Percentiles rank a stretch among this genome's conserved stretches.
Evolutionary conservation across 2,888 invertebrate species (phyloP).

Genomic region (Pammene fasciana): DNA sequence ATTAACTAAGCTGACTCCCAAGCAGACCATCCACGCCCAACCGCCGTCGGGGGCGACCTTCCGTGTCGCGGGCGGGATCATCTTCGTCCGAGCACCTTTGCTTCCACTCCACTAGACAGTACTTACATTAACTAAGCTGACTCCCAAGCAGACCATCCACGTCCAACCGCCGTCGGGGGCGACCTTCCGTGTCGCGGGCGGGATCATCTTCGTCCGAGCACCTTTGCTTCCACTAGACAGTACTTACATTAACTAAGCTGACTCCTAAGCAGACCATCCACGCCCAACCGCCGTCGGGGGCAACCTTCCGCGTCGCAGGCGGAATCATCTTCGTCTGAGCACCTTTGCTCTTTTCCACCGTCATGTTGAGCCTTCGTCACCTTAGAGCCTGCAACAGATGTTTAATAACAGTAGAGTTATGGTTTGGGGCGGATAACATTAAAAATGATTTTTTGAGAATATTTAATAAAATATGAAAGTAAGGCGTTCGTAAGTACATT

Average conservation of each 20-base stretch:
- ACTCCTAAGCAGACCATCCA: conserved; percentile 94
- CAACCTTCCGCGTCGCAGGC: conserved; percentile 85
- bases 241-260: conserved; percentile 92
- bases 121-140: conserved; percentile 93
- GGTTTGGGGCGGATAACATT: neutral
- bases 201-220: conserved; percentile 57
- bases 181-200: conserved; percentile 84
- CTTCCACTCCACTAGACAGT: conserved; percentile 45
- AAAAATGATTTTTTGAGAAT: too few species aligned
- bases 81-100: conserved; percentile 67
- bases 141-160: conserved; percentile 93
- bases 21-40: conserved; percentile 94
- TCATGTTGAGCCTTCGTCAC: conserved; percentile 80
- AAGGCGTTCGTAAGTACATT: too few species aligned
- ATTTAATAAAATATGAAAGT: too few species aligned
- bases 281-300: conserved; percentile 95
- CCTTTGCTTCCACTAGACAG: conserved; percentile 62
- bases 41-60: conserved; percentile 93
- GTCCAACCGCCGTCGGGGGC: conserved; percentile 96
- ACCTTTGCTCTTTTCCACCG: conserved; percentile 79
- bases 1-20: conserved; percentile 92
- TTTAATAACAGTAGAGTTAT: neutral
- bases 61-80: conserved; percentile 75
- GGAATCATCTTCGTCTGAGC: conserved; percentile 58
- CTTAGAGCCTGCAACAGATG: conserved; percentile 64